These are phyloP conservation scores for Apomyelois bistriatella DNA, from an alignment of 2,888 invertebrate genomes.

Conservation along the genomic window DNA sequence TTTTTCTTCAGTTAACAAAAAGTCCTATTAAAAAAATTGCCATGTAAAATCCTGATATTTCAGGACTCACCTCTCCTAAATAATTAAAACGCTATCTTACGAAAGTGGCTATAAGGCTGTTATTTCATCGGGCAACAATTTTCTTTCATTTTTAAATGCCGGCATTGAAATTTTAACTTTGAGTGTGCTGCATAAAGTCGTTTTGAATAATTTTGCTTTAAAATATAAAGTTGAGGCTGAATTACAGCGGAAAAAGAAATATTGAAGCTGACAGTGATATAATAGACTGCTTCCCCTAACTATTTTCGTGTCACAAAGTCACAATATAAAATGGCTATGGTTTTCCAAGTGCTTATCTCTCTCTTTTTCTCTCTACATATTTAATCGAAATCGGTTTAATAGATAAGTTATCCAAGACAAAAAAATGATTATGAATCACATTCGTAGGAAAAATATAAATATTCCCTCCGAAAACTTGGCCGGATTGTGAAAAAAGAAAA, in stretches of 20 bases:
- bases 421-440: too few species aligned
- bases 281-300: too few species aligned
- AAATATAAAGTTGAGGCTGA: background rate
- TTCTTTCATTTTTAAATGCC: background rate
- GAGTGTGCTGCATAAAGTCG: background rate
- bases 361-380: too few species aligned
- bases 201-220: background rate
- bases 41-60: background rate
- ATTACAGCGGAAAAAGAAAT: background rate
- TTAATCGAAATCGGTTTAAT: too few species aligned
- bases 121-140: constrained; percentile 3
- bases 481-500: too few species aligned
- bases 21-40: constrained; percentile 5
- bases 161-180: background rate
- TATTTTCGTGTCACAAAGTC: too few species aligned
- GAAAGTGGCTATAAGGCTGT: background rate
- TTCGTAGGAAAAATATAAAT: too few species aligned
- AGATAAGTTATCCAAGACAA: too few species aligned
- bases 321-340: too few species aligned
- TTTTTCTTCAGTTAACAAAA: background rate
- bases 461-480: too few species aligned
- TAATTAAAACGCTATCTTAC: constrained; percentile 9
- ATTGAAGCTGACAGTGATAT: too few species aligned
- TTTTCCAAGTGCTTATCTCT: too few species aligned
- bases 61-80: background rate